phyloP scores from a whole-genome alignment of 2,113 vertebrate species.

The Brachypteracias leptosomus region DNA sequence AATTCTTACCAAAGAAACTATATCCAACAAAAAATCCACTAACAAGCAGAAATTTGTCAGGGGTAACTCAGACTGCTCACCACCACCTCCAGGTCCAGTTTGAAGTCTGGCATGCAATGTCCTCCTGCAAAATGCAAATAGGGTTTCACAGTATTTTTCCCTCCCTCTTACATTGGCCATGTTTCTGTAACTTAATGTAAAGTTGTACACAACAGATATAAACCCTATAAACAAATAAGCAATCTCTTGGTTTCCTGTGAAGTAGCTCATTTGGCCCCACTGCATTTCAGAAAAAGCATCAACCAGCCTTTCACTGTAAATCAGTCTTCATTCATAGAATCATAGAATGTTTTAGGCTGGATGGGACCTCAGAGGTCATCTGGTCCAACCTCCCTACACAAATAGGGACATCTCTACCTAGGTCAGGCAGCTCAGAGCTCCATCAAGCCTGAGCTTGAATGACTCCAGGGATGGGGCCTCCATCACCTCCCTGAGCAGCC shows the following conservation, averaged over 20 bases:
- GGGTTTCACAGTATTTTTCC: not conserved
- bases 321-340: not conserved
- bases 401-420: too few species aligned
- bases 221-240: not conserved
- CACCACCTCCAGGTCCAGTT: constrained; percentile 71
- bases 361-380: too few species aligned
- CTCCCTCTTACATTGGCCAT: not conserved
- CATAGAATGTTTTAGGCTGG: too few species aligned
- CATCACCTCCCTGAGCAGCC: too few species aligned
- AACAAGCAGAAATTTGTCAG: constrained; percentile 94
- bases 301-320: not conserved
- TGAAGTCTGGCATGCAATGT: constrained; percentile 80
- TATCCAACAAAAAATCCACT: constrained; percentile 97
- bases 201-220: not conserved
- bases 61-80: constrained; percentile 80
- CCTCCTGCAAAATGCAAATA: constrained; percentile 78
- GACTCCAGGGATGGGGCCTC: too few species aligned
- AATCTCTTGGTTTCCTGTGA: not conserved
- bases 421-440: too few species aligned
- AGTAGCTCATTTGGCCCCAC: not conserved
- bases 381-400: too few species aligned
- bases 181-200: not conserved
- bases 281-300: not conserved
- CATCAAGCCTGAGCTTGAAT: too few species aligned
- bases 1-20: constrained; percentile 95